A percentile compares a stretch with the other conserved stretches of the same genome.
phyloP scores from a whole-genome alignment of 2,888 invertebrate genomes.

The Sipunculus nudus region DNA sequence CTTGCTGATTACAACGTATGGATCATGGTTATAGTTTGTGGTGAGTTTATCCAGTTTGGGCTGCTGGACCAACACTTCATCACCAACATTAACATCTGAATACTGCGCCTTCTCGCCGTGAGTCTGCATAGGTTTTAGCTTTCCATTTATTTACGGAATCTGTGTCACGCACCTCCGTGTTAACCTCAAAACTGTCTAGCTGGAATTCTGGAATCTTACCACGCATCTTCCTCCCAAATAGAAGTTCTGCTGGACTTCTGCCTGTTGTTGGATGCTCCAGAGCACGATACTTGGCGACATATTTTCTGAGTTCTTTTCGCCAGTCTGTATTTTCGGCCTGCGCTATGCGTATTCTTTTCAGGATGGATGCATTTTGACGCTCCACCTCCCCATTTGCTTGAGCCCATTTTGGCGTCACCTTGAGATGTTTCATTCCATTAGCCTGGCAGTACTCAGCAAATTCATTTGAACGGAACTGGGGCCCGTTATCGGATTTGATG shows the following conservation, averaged over 20 bases:
- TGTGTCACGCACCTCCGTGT: too few species aligned
- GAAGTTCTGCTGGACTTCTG: too few species aligned
- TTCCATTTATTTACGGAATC: not conserved
- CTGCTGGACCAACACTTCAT: not conserved
- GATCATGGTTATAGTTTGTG: not conserved
- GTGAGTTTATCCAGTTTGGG: not conserved
- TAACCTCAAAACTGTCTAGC: too few species aligned
- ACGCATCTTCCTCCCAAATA: too few species aligned
- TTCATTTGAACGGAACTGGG: not conserved
- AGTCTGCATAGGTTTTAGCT: not conserved
- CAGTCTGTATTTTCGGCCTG: not conserved
- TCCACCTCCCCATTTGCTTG: constrained; percentile 17
- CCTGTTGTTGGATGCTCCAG: constrained; percentile 8
- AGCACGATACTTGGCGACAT: constrained; percentile 2
- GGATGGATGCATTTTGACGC: constrained; percentile 6
- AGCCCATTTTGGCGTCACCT: constrained; percentile 8
- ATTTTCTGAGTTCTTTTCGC: constrained; percentile 8
- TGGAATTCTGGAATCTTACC: too few species aligned
- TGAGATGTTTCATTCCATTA: not conserved
- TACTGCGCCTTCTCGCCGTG: not conserved
- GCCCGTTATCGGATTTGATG: not conserved
- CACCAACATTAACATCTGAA: not conserved
- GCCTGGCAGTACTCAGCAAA: too few species aligned
- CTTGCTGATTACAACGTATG: too few species aligned
- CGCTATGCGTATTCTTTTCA: constrained; percentile 11